Base-by-base conservation (phyloP, 1,140 invertebrate species). In the Yoshiicerus persimilis region DNA sequence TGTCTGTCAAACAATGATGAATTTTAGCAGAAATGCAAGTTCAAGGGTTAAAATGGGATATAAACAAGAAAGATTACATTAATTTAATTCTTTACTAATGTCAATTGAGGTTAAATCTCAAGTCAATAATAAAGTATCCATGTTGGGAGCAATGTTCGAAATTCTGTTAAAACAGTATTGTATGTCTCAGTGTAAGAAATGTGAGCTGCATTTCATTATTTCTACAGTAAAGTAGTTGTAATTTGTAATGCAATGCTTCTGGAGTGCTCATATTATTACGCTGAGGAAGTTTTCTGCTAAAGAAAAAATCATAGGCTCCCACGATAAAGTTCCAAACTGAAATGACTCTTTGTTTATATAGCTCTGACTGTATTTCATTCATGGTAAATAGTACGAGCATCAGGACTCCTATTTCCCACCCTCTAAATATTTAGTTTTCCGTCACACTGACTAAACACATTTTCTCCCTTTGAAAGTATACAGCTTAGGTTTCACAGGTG, bases 381-480 rank as follows among this genome's bases (percentile, higher is more conserved):
- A 70, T 16, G 25, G 25, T 32, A 70, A 27, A 70, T 70, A 70
- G 20, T n/a, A 36, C 75, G 38, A 80, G 38, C 75, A 36, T 6
- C 30, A 36, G 32, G 20, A 30, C 38, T 80, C 32, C 16, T 20
- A 80, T 80, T 56, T 80, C 75, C 75, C 75, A 80, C 32, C 75
- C 75, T 80, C 32, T 38, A n/a, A 80, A 23, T 80, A 34, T 80
- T 38, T 38, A 70, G 23, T 27, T 70, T 70, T 16, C 32, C 75
- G 75, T 80, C 75, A 80, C 75, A 80, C 75, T 80, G 75, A 38
- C 75, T 80, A 80, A 80, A 38, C 75, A 80, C 75, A 80, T 80
- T 80, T 80, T 70, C 9, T 70, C 75, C 38, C 75, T 80, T 38
- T 80, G 30, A 13, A 80, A 80, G 30, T 34, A n/a, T 9, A 80